A percentile compares a stretch with the other conserved stretches of the same genome.
phyloP scores from a whole-genome alignment of 1,140 invertebrate species.

The Helicoverpa zea region DNA sequence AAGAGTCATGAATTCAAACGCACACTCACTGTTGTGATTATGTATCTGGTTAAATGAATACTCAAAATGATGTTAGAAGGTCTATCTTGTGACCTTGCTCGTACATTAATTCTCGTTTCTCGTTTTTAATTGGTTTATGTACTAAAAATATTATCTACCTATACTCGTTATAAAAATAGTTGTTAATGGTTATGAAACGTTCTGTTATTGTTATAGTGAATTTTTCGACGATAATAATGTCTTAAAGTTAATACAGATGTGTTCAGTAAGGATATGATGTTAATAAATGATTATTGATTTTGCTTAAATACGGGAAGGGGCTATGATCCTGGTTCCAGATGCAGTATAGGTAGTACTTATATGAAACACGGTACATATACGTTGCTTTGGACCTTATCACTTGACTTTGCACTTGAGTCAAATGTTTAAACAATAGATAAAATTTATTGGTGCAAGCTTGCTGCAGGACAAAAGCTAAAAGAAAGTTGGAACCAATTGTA shows the following conservation, averaged over 20 bases:
- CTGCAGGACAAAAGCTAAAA: slow-evolving; percentile 60
- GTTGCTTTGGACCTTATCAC: not conserved
- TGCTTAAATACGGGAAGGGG: too few relatives aligned
- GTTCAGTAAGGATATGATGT: too few relatives aligned
- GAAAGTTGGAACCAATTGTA: slow-evolving; percentile 84
- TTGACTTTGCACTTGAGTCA: not conserved
- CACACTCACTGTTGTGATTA: not conserved
- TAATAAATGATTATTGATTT: too few relatives aligned
- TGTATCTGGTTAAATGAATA: too few relatives aligned
- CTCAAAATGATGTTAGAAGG: too few relatives aligned
- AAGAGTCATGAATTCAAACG: slow-evolving; percentile 10
- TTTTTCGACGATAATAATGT: not conserved
- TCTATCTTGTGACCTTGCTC: slow-evolving; percentile 3
- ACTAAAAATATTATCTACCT: slow-evolving; percentile 7
- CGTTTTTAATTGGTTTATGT: slow-evolving; percentile 4
- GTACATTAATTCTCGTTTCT: slow-evolving; percentile 4
- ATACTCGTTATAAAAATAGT: not conserved
- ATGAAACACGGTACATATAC: not conserved
- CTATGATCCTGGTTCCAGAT: too few relatives aligned
- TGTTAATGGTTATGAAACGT: not conserved
- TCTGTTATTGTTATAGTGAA: not conserved
- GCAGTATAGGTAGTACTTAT: not conserved
- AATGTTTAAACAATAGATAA: not conserved
- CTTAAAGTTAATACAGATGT: not conserved
- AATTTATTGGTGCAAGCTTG: slow-evolving; percentile 35